Percentiles rank a stretch among this genome's conserved stretches.
Conservation (phyloP, 2,113 vertebrate genomes). For the Zosterops lateralis region DNA sequence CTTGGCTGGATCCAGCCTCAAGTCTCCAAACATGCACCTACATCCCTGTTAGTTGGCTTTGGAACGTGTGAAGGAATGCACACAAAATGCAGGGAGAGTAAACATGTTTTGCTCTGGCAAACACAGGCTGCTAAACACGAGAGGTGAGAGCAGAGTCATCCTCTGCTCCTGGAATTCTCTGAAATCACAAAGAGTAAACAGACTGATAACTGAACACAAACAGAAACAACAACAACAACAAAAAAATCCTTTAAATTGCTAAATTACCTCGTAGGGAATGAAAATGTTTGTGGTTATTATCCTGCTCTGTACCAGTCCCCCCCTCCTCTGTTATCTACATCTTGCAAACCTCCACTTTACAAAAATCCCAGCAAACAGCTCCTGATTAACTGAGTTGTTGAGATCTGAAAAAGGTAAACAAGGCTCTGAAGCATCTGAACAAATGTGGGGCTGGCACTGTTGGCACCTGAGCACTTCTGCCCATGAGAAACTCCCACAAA, state of each 20-base stretch:
- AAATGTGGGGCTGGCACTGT: background rate
- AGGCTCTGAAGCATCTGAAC: slow-evolving; percentile 2
- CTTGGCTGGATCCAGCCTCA: background rate
- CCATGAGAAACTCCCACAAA: slow-evolving; percentile 14
- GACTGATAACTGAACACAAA: slow-evolving; percentile 1
- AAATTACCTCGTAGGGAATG: background rate
- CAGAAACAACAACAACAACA: background rate
- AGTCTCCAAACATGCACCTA: background rate
- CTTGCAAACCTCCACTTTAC: background rate
- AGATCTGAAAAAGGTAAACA: slow-evolving; percentile 40
- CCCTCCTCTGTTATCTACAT: slow-evolving; percentile 10
- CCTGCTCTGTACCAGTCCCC: background rate
- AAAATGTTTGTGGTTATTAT: background rate
- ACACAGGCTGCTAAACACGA: background rate
- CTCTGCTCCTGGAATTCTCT: background rate
- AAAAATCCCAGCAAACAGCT: slow-evolving; percentile 3
- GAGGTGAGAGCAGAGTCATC: slow-evolving; percentile 17
- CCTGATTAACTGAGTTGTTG: slow-evolving; percentile 28
- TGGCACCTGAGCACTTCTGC: slow-evolving; percentile 10
- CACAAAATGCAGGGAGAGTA: background rate
- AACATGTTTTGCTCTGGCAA: slow-evolving; percentile 4
- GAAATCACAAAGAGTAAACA: background rate
- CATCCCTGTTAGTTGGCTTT: slow-evolving; percentile 15
- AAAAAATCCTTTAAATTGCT: background rate
- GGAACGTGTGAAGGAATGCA: background rate